Evolutionary conservation across 2,797 vertebrate genomes (phyloP).

Genomic region (Danio choprae): DNA sequence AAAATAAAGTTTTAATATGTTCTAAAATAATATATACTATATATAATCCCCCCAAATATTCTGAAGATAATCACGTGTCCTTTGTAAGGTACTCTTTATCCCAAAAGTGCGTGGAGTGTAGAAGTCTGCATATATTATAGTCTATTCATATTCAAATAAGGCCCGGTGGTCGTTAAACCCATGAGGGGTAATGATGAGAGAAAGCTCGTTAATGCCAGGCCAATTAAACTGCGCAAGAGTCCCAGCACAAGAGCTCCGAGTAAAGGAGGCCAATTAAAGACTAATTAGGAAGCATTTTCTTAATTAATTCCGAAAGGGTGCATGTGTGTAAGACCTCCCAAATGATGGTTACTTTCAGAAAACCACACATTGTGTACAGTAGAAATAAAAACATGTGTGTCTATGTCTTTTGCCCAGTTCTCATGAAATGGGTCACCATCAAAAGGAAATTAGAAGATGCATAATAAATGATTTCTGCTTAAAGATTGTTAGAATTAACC

Average conservation of each 20-base stretch:
- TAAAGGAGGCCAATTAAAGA: constrained; percentile 12
- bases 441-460: neutral
- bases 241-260: neutral
- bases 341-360: constrained; percentile 7
- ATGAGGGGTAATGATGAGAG: constrained; percentile 6
- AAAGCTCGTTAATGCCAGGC: constrained; percentile 11
- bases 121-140: constrained; percentile 14
- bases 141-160: constrained; percentile 31
- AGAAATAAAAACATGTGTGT: neutral
- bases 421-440: constrained; percentile 18
- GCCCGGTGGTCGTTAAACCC: constrained; percentile 11
- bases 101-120: neutral
- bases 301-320: constrained; percentile 23
- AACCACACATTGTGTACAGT: neutral
- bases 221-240: constrained; percentile 5
- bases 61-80: neutral
- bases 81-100: neutral
- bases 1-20: no score
- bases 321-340: constrained; percentile 2
- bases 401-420: neutral
- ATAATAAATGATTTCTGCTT: constrained; percentile 3
- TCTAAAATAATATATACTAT: no score
- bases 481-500: constrained; percentile 18
- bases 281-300: constrained; percentile 30
- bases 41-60: no score